Base-by-base conservation (phyloP, 1,140 invertebrate genomes). In the Drosophila truncata region DNA sequence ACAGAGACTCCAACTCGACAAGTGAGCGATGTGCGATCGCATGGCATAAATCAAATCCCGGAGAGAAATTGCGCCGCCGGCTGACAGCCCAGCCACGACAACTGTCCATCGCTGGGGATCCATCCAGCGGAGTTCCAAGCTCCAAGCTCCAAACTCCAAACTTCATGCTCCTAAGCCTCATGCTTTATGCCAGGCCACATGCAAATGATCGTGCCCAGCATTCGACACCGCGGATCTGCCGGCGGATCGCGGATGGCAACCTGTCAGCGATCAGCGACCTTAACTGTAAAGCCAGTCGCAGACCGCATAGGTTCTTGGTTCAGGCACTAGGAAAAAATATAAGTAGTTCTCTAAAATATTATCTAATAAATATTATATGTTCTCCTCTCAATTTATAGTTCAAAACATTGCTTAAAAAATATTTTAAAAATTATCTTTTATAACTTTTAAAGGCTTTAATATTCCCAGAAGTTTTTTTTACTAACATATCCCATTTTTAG, bases 221-320 rank as follows among this genome's bases (percentile, higher is more conserved):
- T 85, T 72, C 82, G 67, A 85, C 82, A 85, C 82, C 82, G 78
- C 20, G 52, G 52, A 55, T 55, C 52, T 37, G 67, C 69, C 44
- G 16, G 67, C 20, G 69, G 66, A 72, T 72, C 18, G 65, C 41
- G 42, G 69, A 60, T 73, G 72, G 72, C 81, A 80, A 86, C 82
- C 80, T 87, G 84, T 83, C 84, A 88, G 76, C 71, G 75, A 83
- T 87, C 84, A 88, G 82, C 86, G 85, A 90, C 85, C 85, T 90
- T 90, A 90, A 90, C 85, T 90, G 85, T 91, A 90, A 85, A 82
- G 66, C 65, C 52, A 79, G 76, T 74, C 71, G 60, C 55, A 75
- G 62, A 65, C 82, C 74, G 69, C 82, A 78, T 66, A 76, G 49
- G 78, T 86, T 85, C 82, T 55, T 69, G 50, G 52, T 57, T 52